These are phyloP conservation scores for Galerucella calmariensis DNA, from an alignment of 2,888 invertebrate genomes.

Conservation along the genomic window DNA sequence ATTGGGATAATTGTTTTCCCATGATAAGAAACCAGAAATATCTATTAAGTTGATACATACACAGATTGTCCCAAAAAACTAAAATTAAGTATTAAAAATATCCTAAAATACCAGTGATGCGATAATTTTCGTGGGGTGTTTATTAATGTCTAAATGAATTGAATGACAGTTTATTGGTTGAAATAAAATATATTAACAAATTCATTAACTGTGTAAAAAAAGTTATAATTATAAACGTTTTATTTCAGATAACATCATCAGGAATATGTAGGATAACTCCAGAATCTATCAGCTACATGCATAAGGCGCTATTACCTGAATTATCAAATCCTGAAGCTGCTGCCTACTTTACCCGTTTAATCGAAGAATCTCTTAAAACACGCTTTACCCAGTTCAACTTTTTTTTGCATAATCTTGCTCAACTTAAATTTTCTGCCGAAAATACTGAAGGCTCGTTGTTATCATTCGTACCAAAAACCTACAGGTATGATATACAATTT, in stretches of 20 bases:
- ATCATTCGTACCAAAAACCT: slow-evolving; percentile 93
- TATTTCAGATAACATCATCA: slow-evolving; percentile 85
- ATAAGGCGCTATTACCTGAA: slow-evolving; percentile 87
- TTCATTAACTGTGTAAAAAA: too few species aligned
- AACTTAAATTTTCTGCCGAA: slow-evolving; percentile 87
- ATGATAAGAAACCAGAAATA: too few species aligned
- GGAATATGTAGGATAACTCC: slow-evolving; percentile 92
- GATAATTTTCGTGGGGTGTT: too few species aligned
- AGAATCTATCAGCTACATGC: slow-evolving; percentile 92
- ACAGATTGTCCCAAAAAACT: too few species aligned
- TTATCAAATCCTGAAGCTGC: slow-evolving; percentile 95
- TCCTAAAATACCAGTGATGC: too few species aligned
- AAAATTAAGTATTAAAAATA: too few species aligned
- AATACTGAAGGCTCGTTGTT: slow-evolving; percentile 83
- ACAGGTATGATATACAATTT: slow-evolving; percentile 77
- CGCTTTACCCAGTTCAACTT: slow-evolving; percentile 98
- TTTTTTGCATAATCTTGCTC: slow-evolving; percentile 86
- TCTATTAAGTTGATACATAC: too few species aligned
- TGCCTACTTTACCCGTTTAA: slow-evolving; percentile 94
- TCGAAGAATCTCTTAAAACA: slow-evolving; percentile 92
- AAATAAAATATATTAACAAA: too few species aligned
- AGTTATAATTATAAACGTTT: too few species aligned
- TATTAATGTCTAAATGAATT: too few species aligned
- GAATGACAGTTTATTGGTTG: too few species aligned
- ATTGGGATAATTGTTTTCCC: too few species aligned